Percentiles rank a stretch among this genome's conserved stretches.
Conservation (phyloP, 1,140 invertebrate species). For the Aphaenogaster ashmeadi region DNA sequence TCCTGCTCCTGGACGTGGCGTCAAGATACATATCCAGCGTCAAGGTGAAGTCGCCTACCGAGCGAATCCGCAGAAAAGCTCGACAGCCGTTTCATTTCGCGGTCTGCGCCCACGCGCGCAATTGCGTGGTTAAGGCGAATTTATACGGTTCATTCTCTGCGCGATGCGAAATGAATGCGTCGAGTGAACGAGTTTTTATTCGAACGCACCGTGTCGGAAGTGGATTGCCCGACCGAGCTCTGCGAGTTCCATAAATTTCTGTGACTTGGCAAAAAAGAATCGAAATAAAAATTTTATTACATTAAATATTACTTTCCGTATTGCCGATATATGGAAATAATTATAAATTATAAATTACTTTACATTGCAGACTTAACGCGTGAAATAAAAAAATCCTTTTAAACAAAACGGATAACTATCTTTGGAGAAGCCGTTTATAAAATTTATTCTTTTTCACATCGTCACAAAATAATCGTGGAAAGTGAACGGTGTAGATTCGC, state of each 20-base stretch:
- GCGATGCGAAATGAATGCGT: constrained; percentile 10
- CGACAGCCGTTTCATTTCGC: constrained; percentile 41
- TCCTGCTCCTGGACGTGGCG: neutral
- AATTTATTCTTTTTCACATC: neutral
- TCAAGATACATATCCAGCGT: constrained; percentile 31
- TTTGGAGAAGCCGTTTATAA: neutral
- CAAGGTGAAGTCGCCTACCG: constrained; percentile 54
- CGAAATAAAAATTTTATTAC: neutral
- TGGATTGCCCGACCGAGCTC: neutral
- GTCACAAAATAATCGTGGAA: neutral
- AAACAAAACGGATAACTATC: neutral
- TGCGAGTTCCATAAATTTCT: neutral
- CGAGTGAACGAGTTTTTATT: neutral
- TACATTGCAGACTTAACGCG: neutral
- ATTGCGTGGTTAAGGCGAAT: constrained; percentile 46
- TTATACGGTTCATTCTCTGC: constrained; percentile 34
- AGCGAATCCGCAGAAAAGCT: constrained; percentile 41
- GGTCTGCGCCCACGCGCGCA: constrained; percentile 44
- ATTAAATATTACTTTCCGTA: neutral
- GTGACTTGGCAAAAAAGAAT: neutral
- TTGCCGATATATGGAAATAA: neutral
- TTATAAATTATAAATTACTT: neutral
- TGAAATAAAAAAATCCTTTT: constrained; percentile 9
- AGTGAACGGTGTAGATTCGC: constrained; percentile 21
- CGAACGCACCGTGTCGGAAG: neutral